phyloP scores from a whole-genome alignment of 1,140 invertebrate genomes.

The Tachypleus tridentatus region DNA sequence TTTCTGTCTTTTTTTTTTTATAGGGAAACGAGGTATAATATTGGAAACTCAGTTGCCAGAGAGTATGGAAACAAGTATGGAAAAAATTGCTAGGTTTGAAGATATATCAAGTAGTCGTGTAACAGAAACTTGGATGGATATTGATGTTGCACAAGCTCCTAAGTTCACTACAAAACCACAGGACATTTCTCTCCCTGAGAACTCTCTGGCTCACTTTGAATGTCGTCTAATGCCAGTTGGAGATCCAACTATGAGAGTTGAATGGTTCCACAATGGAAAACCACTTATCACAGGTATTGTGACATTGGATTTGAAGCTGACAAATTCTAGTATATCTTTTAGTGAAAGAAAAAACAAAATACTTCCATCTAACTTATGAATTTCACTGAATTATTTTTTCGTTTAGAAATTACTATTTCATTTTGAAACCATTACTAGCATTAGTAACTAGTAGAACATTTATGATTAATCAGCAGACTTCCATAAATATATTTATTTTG shows the following conservation, averaged over 20 bases:
- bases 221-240: constrained; percentile 77
- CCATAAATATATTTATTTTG: no score
- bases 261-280: constrained; percentile 95
- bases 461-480: no score
- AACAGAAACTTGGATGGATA: constrained; percentile 32
- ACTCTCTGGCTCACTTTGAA: constrained; percentile 83
- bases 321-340: no score
- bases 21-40: constrained; percentile 65
- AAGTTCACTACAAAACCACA: constrained; percentile 80
- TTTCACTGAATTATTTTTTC: no score
- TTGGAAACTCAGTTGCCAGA: constrained; percentile 86
- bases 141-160: constrained; percentile 72
- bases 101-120: constrained; percentile 49
- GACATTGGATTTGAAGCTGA: constrained; percentile 54
- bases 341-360: no score
- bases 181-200: constrained; percentile 73
- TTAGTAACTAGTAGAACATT: no score
- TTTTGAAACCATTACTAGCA: no score
- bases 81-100: constrained; percentile 85
- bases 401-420: no score
- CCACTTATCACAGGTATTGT: constrained; percentile 56
- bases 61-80: constrained; percentile 67
- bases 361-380: no score
- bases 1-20: not conserved
- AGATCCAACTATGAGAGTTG: constrained; percentile 82